Percentiles rank a stretch among this genome's conserved stretches.
These are phyloP conservation scores for Noctuana brunneofusca DNA, from an alignment of 2,888 invertebrate genomes.

Conservation along the genomic window DNA sequence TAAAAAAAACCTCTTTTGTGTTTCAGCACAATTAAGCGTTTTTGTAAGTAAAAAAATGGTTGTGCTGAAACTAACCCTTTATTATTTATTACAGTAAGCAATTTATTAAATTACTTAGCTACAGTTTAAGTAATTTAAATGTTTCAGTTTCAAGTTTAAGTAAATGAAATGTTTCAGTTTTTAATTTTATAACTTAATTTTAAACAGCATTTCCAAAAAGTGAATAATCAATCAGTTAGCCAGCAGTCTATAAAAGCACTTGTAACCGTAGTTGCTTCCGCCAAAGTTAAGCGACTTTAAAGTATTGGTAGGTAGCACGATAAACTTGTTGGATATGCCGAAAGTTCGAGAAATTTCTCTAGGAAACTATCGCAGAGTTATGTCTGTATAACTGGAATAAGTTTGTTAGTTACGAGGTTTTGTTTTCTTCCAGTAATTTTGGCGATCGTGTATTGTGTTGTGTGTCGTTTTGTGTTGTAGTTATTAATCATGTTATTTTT, in stretches of 20 bases:
- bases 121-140: too few species aligned
- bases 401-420: conserved; percentile 19
- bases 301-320: conserved; percentile 12
- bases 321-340: conserved; percentile 23
- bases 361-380: conserved; percentile 17
- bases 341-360: conserved; percentile 17
- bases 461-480: background rate
- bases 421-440: conserved; percentile 17
- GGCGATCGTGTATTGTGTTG: background rate
- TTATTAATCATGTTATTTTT: background rate
- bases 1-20: too few species aligned
- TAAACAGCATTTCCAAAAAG: too few species aligned
- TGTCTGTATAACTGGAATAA: conserved; percentile 24
- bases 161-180: too few species aligned
- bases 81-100: too few species aligned
- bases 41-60: too few species aligned
- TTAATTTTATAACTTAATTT: too few species aligned
- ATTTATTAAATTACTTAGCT: too few species aligned
- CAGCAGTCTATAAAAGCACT: background rate
- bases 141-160: too few species aligned
- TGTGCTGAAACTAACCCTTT: too few species aligned
- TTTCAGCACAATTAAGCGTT: too few species aligned
- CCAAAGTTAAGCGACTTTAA: conserved; percentile 14
- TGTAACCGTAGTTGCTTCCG: background rate
- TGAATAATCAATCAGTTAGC: background rate